Conservation (phyloP, 2,113 vertebrate species). For the Zootoca vivipara region DNA sequence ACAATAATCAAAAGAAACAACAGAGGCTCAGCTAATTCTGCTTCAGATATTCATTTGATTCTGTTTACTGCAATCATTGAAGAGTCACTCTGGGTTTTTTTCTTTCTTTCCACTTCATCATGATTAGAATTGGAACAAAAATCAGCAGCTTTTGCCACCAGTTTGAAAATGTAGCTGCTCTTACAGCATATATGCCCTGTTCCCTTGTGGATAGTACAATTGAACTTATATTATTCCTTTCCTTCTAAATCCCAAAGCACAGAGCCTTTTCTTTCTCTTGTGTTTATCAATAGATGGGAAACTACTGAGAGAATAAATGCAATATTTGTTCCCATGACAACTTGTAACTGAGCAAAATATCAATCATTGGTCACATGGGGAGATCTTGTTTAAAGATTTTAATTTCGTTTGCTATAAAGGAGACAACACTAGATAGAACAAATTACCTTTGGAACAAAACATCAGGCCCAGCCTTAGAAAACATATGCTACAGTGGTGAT, state of each 20-base stretch:
- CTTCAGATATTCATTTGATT: constrained; percentile 53
- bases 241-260: constrained; percentile 28
- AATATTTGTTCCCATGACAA: constrained; percentile 48
- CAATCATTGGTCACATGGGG: background rate
- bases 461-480: background rate
- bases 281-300: constrained; percentile 10
- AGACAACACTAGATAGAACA: background rate
- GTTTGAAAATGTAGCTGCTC: constrained; percentile 46
- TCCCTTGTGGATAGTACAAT: constrained; percentile 36
- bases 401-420: constrained; percentile 22
- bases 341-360: constrained; percentile 44
- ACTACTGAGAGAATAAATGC: constrained; percentile 16
- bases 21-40: constrained; percentile 37
- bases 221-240: constrained; percentile 14
- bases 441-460: background rate
- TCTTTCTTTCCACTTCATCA: constrained; percentile 44
- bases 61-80: constrained; percentile 49
- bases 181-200: constrained; percentile 53
- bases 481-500: background rate
- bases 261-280: constrained; percentile 48
- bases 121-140: constrained; percentile 59
- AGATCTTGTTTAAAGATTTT: constrained; percentile 14
- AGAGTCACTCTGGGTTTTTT: constrained; percentile 21
- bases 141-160: constrained; percentile 47
- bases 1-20: constrained; percentile 43